Evolutionary conservation across 2,888 invertebrate species (phyloP).

Genomic region (Peribatodes rhomboidaria): DNA sequence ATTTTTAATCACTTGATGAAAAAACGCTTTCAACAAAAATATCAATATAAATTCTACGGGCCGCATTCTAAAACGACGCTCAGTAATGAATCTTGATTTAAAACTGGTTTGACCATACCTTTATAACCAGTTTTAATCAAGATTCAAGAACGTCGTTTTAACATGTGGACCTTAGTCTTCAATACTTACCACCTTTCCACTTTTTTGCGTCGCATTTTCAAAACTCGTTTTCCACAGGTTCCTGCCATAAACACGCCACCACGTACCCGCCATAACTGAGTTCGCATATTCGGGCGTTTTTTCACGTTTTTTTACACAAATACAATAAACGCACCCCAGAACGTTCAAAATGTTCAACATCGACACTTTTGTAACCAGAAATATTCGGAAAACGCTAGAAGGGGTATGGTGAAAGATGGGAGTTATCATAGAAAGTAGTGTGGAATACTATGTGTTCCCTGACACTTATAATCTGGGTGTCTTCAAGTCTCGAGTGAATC

Average conservation of each 20-base stretch:
- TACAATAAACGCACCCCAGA: slow-evolving; percentile 35
- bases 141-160: too few relatives aligned
- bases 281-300: slow-evolving; percentile 32
- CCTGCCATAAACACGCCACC: background rate
- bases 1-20: too few relatives aligned
- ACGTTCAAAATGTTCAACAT: slow-evolving; percentile 26
- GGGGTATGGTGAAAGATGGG: slow-evolving; percentile 2
- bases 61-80: too few relatives aligned
- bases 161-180: background rate
- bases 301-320: slow-evolving; percentile 38
- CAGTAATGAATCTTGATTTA: too few relatives aligned
- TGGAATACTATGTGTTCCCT: too few relatives aligned
- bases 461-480: too few relatives aligned
- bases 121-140: too few relatives aligned
- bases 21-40: too few relatives aligned
- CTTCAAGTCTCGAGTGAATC: too few relatives aligned
- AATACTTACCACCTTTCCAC: background rate
- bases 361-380: slow-evolving; percentile 31
- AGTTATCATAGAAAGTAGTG: background rate
- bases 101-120: too few relatives aligned
- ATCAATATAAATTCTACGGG: too few relatives aligned
- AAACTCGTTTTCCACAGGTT: background rate
- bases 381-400: slow-evolving; percentile 26
- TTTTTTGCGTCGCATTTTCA: background rate
- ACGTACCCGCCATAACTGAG: slow-evolving; percentile 24